These are phyloP conservation scores for Sternarchorhynchus goeldii DNA, from an alignment of 2,797 vertebrate species.

Conservation along the genomic window DNA sequence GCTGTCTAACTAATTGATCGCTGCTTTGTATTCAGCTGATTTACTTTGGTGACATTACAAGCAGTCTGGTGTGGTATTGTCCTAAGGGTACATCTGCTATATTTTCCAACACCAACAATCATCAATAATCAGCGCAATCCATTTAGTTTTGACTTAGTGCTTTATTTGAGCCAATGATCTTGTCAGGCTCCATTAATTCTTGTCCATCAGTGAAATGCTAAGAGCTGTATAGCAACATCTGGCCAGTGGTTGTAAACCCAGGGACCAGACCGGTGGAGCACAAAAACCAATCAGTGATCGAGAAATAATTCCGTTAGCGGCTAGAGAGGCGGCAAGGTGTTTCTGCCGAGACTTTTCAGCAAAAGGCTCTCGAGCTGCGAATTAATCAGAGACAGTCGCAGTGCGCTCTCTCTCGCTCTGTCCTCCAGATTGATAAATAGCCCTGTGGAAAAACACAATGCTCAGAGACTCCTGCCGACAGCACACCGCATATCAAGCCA, in stretches of 20 bases:
- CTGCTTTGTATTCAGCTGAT: too few relatives aligned
- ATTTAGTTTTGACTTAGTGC: slow-evolving; percentile 54
- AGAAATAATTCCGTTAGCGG: slow-evolving; percentile 67
- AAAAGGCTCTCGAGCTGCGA: slow-evolving; percentile 66
- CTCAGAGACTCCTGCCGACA: slow-evolving; percentile 67
- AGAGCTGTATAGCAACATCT: slow-evolving; percentile 47
- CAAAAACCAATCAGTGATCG: slow-evolving; percentile 49
- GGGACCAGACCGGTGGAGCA: not conserved
- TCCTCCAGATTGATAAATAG: slow-evolving; percentile 76
- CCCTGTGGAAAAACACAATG: slow-evolving; percentile 65
- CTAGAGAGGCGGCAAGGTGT: slow-evolving; percentile 61
- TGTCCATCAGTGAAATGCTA: slow-evolving; percentile 39
- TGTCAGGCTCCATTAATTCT: slow-evolving; percentile 61
- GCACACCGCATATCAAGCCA: slow-evolving; percentile 74
- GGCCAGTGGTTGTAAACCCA: slow-evolving; percentile 41
- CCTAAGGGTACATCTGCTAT: too few relatives aligned
- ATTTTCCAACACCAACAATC: not conserved
- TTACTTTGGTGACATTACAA: too few relatives aligned
- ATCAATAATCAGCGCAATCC: slow-evolving; percentile 30
- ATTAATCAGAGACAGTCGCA: slow-evolving; percentile 77
- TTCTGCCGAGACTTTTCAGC: slow-evolving; percentile 61
- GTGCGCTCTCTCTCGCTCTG: slow-evolving; percentile 72
- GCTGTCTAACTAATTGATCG: too few relatives aligned
- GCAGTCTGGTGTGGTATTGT: slow-evolving; percentile 38
- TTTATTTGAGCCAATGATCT: slow-evolving; percentile 69